Evolutionary conservation across 2,888 invertebrate species (phyloP).

Genomic region (Epistrophe grossulariae): DNA sequence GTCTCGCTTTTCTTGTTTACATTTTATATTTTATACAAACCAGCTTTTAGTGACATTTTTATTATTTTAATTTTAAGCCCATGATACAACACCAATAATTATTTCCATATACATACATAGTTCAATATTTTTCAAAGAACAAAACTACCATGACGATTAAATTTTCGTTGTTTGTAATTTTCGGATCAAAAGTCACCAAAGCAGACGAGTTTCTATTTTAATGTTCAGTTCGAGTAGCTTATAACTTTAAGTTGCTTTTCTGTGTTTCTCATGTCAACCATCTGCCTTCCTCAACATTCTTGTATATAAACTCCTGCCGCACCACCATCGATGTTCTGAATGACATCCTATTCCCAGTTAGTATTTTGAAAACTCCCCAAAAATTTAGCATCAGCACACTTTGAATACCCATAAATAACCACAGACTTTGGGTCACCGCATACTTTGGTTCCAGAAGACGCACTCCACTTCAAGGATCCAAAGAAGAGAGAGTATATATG

Average conservation of each 20-base stretch:
- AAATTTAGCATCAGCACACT: slow-evolving; percentile 67
- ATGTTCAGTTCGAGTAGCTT: slow-evolving; percentile 19
- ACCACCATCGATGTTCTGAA: slow-evolving; percentile 28
- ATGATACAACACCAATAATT: neutral
- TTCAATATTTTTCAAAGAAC: neutral
- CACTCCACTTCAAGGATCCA: slow-evolving; percentile 36
- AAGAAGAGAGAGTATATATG: neutral
- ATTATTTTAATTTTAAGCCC: neutral
- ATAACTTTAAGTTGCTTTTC: slow-evolving; percentile 26
- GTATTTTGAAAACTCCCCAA: slow-evolving; percentile 30
- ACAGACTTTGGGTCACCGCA: slow-evolving; percentile 70
- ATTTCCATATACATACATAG: too few species aligned
- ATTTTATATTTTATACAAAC: too few species aligned
- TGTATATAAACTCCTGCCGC: neutral
- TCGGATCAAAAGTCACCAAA: slow-evolving; percentile 30
- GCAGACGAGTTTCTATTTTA: slow-evolving; percentile 6
- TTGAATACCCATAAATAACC: slow-evolving; percentile 74
- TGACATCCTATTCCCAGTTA: slow-evolving; percentile 40
- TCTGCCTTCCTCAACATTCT: neutral
- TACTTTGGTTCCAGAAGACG: slow-evolving; percentile 60
- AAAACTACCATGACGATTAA: neutral
- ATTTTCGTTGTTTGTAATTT: neutral
- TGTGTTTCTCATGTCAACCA: slow-evolving; percentile 27
- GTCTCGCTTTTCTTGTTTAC: too few species aligned
- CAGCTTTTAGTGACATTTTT: neutral